A percentile compares a stretch with the other conserved stretches of the same genome.
phyloP scores from a whole-genome alignment of 2,113 vertebrate species.

The Hemicordylus capensis region DNA sequence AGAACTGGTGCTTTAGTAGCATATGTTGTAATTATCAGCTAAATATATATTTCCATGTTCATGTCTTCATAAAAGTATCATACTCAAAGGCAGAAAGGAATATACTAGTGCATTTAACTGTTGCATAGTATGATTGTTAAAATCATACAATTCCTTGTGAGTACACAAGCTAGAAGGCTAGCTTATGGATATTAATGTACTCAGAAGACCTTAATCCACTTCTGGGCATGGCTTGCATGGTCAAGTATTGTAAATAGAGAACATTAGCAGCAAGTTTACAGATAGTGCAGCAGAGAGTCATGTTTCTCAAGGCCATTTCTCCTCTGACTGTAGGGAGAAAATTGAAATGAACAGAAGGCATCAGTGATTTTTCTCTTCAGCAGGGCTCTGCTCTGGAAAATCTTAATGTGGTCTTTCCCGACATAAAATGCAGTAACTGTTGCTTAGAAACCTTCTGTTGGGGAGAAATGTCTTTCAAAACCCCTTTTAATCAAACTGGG shows the following conservation, averaged over 20 bases:
- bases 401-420: slow-evolving; percentile 1
- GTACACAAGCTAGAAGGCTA: slow-evolving; percentile 12
- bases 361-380: slow-evolving; percentile 22
- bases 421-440: not conserved
- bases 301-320: slow-evolving; percentile 10
- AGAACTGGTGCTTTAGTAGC: not conserved
- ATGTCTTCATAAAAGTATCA: slow-evolving; percentile 19
- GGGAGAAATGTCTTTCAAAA: slow-evolving; percentile 4
- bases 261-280: slow-evolving; percentile 31
- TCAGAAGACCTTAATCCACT: slow-evolving; percentile 47
- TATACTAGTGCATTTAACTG: not conserved
- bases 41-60: no score
- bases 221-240: slow-evolving; percentile 34
- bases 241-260: slow-evolving; percentile 47
- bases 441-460: slow-evolving; percentile 5
- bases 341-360: slow-evolving; percentile 24
- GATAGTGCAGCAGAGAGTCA: slow-evolving; percentile 3
- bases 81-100: slow-evolving; percentile 24
- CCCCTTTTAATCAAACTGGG: slow-evolving; percentile 1
- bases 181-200: slow-evolving; percentile 39
- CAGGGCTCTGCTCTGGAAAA: slow-evolving; percentile 12
- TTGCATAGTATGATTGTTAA: not conserved
- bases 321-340: slow-evolving; percentile 4
- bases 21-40: no score
- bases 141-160: slow-evolving; percentile 19